Evolutionary conservation across 2,113 vertebrate species (phyloP).

Genomic region (Pagrus major): DNA sequence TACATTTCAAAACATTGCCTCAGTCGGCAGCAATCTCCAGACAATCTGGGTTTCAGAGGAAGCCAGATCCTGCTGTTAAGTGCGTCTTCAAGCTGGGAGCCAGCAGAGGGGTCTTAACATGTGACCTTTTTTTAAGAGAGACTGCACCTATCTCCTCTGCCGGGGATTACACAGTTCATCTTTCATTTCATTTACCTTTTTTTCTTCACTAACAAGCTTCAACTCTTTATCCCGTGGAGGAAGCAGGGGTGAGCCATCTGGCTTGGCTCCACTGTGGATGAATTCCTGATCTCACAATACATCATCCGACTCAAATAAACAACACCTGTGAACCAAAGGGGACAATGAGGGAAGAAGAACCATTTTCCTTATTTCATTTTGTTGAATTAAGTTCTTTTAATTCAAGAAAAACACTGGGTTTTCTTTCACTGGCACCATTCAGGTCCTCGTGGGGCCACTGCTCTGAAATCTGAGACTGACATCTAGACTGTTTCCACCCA

Average conservation of each 20-base stretch:
- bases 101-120: slow-evolving; percentile 49
- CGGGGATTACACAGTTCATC: slow-evolving; percentile 26
- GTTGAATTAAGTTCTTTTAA: slow-evolving; percentile 27
- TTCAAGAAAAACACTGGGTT: background rate
- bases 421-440: slow-evolving; percentile 8
- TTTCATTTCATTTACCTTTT: slow-evolving; percentile 49
- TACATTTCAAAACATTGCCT: slow-evolving; percentile 28
- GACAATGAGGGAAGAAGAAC: background rate
- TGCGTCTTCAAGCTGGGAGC: slow-evolving; percentile 50
- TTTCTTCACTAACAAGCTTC: slow-evolving; percentile 40
- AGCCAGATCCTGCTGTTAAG: slow-evolving; percentile 50
- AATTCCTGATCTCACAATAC: slow-evolving; percentile 40
- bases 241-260: slow-evolving; percentile 67
- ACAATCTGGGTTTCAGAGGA: slow-evolving; percentile 46
- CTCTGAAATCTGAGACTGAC: slow-evolving; percentile 44
- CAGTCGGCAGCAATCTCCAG: slow-evolving; percentile 29
- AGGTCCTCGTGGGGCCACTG: slow-evolving; percentile 8
- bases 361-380: slow-evolving; percentile 8
- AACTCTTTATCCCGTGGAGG: slow-evolving; percentile 49
- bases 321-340: slow-evolving; percentile 59
- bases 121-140: slow-evolving; percentile 36
- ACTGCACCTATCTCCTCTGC: slow-evolving; percentile 33
- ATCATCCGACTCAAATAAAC: slow-evolving; percentile 54
- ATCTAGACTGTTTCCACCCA: slow-evolving; percentile 48
- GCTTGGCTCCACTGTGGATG: slow-evolving; percentile 50